phyloP scores from a whole-genome alignment of 2,888 invertebrate genomes.

The Alsophila aescularia region DNA sequence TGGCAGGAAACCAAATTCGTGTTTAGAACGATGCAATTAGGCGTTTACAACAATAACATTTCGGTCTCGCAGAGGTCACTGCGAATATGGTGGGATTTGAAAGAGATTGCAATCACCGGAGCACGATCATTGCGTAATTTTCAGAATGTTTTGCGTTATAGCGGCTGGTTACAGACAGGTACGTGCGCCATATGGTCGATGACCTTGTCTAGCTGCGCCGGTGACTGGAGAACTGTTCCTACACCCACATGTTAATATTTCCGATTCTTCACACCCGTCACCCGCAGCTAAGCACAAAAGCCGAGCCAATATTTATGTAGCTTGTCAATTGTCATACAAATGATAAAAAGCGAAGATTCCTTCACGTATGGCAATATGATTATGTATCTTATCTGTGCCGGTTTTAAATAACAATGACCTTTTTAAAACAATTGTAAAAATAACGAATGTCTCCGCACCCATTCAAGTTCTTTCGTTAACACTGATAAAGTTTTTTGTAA shows the following conservation, averaged over 20 bases:
- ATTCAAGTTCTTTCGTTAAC: constrained; percentile 25
- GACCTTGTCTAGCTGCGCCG: constrained; percentile 61
- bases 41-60: constrained; percentile 29
- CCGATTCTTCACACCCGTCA: constrained; percentile 53
- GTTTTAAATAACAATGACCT: constrained; percentile 50
- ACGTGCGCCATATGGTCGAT: constrained; percentile 69
- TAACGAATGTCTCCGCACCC: neutral
- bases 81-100: constrained; percentile 37
- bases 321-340: too few relatives aligned
- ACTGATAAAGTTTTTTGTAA: constrained; percentile 23
- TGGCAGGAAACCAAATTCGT: constrained; percentile 44
- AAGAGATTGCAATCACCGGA: constrained; percentile 41
- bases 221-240: constrained; percentile 63
- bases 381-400: constrained; percentile 46
- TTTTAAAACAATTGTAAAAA: constrained; percentile 38
- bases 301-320: constrained; percentile 15
- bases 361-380: constrained; percentile 36
- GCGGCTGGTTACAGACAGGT: constrained; percentile 49
- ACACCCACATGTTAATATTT: constrained; percentile 63
- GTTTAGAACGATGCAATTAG: constrained; percentile 29
- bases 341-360: constrained; percentile 29
- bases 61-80: constrained; percentile 39
- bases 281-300: constrained; percentile 31
- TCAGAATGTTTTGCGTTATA: constrained; percentile 46
- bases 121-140: constrained; percentile 49